Evolutionary conservation across 1,140 invertebrate species (phyloP).

Genomic region (Sipha flava): DNA sequence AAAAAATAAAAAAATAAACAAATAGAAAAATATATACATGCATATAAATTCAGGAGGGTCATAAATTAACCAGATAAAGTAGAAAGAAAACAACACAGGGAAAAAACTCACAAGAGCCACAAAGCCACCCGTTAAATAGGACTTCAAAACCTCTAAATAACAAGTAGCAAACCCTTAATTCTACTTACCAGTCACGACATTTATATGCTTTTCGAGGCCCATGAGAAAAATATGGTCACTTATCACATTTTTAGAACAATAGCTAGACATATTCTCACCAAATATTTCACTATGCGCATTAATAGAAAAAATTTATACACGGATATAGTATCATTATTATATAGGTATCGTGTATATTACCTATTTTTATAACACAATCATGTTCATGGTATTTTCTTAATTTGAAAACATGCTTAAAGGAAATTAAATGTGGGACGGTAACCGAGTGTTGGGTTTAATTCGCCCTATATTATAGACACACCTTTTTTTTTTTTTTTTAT

Average conservation of each 20-base stretch:
- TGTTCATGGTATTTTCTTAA: too few species aligned
- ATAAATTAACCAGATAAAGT: conserved; percentile 33
- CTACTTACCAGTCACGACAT: conserved; percentile 22
- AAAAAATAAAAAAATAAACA: conserved; percentile 22
- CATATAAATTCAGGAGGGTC: conserved; percentile 26
- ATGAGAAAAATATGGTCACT: conserved; percentile 24
- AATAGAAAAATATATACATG: conserved; percentile 28
- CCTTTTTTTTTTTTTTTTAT: too few species aligned
- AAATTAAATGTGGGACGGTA: too few species aligned
- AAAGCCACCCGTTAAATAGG: conserved; percentile 30
- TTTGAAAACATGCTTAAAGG: too few species aligned
- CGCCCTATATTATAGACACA: too few species aligned
- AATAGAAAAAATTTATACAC: neutral
- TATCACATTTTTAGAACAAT: conserved; percentile 1
- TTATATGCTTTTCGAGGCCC: conserved; percentile 14
- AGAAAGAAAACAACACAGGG: conserved; percentile 15
- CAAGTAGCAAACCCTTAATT: conserved; percentile 30
- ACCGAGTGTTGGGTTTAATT: too few species aligned
- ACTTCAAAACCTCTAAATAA: conserved; percentile 32
- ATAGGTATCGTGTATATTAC: too few species aligned
- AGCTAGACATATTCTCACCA: neutral
- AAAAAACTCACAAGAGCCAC: conserved; percentile 12
- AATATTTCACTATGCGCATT: neutral
- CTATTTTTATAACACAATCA: too few species aligned
- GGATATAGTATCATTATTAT: too few species aligned